Evolutionary conservation across 1,140 invertebrate species (phyloP).

Genomic region (Orchestia grillus): DNA sequence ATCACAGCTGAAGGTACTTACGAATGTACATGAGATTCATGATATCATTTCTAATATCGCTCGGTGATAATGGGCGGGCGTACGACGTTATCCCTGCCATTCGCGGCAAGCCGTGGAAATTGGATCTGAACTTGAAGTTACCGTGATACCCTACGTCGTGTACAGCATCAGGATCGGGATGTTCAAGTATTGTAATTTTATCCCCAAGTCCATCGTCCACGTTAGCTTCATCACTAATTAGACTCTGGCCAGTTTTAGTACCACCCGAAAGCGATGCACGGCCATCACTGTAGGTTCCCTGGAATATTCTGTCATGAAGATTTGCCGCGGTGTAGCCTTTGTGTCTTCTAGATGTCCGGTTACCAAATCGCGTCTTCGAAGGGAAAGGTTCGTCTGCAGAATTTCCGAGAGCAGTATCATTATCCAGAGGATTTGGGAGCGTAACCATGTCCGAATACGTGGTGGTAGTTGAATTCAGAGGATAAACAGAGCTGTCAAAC

Average conservation of each 20-base stretch:
- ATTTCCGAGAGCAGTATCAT: background rate
- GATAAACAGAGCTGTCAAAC: background rate
- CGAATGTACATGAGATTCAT: conserved; percentile 55
- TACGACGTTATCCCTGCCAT: background rate
- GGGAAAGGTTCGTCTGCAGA: background rate
- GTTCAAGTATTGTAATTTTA: background rate
- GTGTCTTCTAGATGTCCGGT: background rate
- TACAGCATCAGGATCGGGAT: background rate
- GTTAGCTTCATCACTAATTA: background rate
- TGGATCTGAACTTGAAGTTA: background rate
- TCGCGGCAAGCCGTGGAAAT: background rate
- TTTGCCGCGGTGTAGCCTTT: background rate
- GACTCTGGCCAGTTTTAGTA: background rate
- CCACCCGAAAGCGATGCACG: background rate
- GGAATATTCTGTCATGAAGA: background rate
- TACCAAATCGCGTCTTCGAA: background rate
- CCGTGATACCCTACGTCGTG: background rate
- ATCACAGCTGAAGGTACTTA: background rate
- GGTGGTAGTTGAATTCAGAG: background rate
- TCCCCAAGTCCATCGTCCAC: background rate
- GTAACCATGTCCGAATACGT: background rate
- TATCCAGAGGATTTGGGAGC: background rate
- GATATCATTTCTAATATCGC: conserved; percentile 40
- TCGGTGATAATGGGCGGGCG: background rate
- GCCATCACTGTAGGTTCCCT: background rate